Percentiles rank a stretch among this genome's conserved stretches.
phyloP scores from a whole-genome alignment of 2,113 vertebrate species.

The Channa argus region DNA sequence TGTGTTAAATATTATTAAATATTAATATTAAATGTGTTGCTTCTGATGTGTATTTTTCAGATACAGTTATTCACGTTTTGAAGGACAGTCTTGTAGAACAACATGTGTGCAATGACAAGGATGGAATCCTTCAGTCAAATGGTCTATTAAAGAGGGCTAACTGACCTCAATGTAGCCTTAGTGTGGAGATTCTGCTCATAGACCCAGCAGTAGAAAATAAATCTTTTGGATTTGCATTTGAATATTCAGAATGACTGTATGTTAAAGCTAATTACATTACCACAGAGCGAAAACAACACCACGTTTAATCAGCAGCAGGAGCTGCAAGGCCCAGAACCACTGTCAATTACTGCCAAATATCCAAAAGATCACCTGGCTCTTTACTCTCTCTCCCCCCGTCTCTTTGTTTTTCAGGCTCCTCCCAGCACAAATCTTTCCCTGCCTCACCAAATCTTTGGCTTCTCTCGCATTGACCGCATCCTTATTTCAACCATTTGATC shows the following conservation, averaged over 20 bases:
- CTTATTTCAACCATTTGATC: background rate
- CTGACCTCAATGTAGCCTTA: background rate
- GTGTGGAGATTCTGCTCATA: conserved; percentile 16
- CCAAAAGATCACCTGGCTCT: conserved; percentile 31
- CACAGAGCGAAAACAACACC: conserved; percentile 45
- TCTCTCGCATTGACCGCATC: conserved; percentile 6
- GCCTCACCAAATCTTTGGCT: background rate
- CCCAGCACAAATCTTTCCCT: background rate
- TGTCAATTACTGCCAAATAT: conserved; percentile 49
- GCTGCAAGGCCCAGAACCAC: conserved; percentile 7
- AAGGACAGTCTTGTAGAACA: conserved; percentile 34
- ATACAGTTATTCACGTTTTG: conserved; percentile 18
- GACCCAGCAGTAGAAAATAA: conserved; percentile 35
- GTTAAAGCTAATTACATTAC: conserved; percentile 55
- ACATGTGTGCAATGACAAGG: background rate
- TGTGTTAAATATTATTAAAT: too few relatives aligned
- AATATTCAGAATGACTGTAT: conserved; percentile 27
- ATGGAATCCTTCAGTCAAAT: conserved; percentile 22
- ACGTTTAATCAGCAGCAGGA: conserved; percentile 48
- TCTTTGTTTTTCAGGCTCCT: conserved; percentile 17
- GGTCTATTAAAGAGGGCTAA: background rate
- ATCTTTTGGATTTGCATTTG: conserved; percentile 26
- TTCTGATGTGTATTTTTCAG: conserved; percentile 37
- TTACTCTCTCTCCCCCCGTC: conserved; percentile 1
- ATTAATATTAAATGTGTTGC: conserved; percentile 23